Conservation (phyloP, 2,797 vertebrate species). For the Pseudotriccus pelzelni region DNA sequence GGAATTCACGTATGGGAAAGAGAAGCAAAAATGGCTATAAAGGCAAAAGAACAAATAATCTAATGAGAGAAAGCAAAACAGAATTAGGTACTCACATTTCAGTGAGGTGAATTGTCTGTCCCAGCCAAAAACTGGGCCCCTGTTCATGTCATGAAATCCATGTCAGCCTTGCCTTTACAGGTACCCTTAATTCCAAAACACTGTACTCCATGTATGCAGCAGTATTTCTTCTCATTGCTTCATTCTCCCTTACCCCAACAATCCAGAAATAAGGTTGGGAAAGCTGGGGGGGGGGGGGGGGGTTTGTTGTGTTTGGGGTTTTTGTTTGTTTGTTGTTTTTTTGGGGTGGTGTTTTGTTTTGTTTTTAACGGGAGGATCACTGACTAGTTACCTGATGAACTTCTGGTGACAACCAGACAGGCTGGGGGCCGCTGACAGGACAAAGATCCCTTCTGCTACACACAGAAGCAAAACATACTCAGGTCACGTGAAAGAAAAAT, state of each 20-base stretch:
- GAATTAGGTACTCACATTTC: slow-evolving; percentile 11
- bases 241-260: background rate
- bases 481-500: background rate
- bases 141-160: background rate
- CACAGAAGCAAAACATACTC: background rate
- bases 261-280: background rate
- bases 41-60: slow-evolving; percentile 14
- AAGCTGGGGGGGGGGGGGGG: background rate
- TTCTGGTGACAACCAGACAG: background rate
- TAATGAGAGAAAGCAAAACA: background rate
- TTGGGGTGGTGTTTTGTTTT: background rate
- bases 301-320: no score
- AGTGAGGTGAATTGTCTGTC: background rate
- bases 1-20: background rate
- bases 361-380: background rate
- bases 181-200: slow-evolving; percentile 10
- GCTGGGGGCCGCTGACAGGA: background rate
- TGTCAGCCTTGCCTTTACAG: background rate
- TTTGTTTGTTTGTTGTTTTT: background rate
- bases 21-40: background rate
- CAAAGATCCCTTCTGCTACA: background rate
- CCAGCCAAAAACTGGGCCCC: background rate
- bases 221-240: background rate
- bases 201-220: background rate
- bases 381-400: background rate